Conservation (phyloP, 2,113 vertebrate species). For the Furnarius figulus region DNA sequence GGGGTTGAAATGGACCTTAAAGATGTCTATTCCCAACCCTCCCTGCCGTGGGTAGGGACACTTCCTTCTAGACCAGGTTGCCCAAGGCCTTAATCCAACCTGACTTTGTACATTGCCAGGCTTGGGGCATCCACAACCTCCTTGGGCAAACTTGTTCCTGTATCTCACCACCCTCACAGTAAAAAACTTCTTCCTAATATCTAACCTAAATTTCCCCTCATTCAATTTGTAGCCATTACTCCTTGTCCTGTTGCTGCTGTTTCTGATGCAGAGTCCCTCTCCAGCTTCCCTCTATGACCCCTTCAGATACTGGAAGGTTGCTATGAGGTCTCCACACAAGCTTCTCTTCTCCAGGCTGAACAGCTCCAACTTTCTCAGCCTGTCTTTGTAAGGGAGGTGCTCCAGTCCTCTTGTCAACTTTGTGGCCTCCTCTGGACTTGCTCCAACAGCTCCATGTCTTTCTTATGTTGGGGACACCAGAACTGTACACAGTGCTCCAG, state of each 20-base stretch:
- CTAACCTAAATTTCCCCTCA: background rate
- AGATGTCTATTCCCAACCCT: background rate
- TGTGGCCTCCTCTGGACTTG: background rate
- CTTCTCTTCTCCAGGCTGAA: background rate
- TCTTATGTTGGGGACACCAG: background rate
- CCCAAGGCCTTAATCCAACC: background rate
- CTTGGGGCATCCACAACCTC: background rate
- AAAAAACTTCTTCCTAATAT: background rate
- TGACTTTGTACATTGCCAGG: background rate
- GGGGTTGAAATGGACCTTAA: background rate
- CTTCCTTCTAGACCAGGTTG: background rate
- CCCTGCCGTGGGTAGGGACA: background rate
- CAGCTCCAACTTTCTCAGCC: background rate
- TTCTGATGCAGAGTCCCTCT: background rate
- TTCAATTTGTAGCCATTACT: background rate
- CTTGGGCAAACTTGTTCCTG: background rate
- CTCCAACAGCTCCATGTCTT: background rate
- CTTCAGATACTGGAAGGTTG: background rate
- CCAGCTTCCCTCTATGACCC: background rate
- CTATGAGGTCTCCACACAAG: background rate
- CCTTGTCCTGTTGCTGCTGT: background rate
- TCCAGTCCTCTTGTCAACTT: background rate
- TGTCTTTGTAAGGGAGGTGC: background rate
- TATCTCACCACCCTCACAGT: background rate
- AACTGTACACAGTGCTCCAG: background rate